Base-by-base conservation (phyloP, 1,140 invertebrate genomes). In the Apis florea region DNA sequence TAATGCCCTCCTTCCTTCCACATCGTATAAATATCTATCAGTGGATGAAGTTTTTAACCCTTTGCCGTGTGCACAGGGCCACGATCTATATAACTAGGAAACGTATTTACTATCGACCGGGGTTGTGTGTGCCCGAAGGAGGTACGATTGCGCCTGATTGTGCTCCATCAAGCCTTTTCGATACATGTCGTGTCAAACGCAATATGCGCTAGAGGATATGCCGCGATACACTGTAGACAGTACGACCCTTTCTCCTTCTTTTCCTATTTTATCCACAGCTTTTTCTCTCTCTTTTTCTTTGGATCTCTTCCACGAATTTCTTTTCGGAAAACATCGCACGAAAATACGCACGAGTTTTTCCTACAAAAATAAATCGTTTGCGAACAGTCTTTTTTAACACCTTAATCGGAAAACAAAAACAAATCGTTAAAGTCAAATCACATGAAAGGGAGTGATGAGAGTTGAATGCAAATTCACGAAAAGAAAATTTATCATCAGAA, bases 11-110 rank as follows among this genome's bases (percentile, higher is more conserved):
- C 76, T 78, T 80, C 77, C 78, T 79, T 63, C 85, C 72, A 63
- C 84, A 73, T 56, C 77, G 56, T 83, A 83, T 86, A 87, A 86
- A 87, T 86, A 83, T 83, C 85, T 80, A 86, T 86, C 82, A 74
- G 58, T 67, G 75, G 82, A 70, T 31, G 77, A 87, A 81, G 82
- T 87, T 86, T 86, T 86, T 86, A 87, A 84, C 84, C 85, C 85
- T 82, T 54, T 82, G 49, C 31, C 72, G 68, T 26, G n/a, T n/a
- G 49, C 21, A 26, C 24, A 0, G 17, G 15, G 15, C 31, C 31
- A 40, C 54, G 49, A 67, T 75, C 70, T 66, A 53, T 54, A 26
- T 24, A 54, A 73, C 49, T 63, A 58, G 26, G 19, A 66, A 76
- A 68, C 21, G 49, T 66, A 76, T 76, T 68, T 51, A 26, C 49